Conservation (phyloP, 2,888 invertebrate species). For the Melinopterus prodromus region DNA sequence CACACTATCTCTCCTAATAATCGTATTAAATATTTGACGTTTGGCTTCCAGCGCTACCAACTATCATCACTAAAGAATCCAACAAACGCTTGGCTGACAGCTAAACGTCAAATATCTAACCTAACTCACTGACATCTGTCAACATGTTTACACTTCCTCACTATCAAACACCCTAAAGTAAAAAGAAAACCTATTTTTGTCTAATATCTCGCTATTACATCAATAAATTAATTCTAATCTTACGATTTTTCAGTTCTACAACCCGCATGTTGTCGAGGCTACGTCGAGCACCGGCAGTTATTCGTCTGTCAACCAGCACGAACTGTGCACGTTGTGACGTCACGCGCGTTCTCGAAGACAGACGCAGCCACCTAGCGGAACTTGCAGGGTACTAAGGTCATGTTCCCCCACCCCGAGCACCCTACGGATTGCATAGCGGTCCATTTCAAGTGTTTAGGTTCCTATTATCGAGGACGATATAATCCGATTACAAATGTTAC, state of each 20-base stretch:
- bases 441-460: slow-evolving; percentile 27
- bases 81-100: background rate
- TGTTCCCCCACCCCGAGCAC: slow-evolving; percentile 57
- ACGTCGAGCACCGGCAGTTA: slow-evolving; percentile 63
- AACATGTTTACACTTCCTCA: background rate
- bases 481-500: background rate
- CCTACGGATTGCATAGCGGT: slow-evolving; percentile 51
- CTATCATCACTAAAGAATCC: background rate
- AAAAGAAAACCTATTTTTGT: background rate
- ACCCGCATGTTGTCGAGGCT: slow-evolving; percentile 54
- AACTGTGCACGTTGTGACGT: slow-evolving; percentile 75
- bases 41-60: background rate
- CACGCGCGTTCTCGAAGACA: slow-evolving; percentile 58
- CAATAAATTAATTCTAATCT: slow-evolving; percentile 4
- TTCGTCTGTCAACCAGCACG: slow-evolving; percentile 71
- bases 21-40: background rate
- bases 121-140: background rate
- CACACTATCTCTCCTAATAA: no score
- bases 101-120: background rate
- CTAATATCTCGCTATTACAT: slow-evolving; percentile 16
- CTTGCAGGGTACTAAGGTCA: slow-evolving; percentile 50
- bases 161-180: background rate
- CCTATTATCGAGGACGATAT: background rate
- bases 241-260: slow-evolving; percentile 55
- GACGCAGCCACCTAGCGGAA: slow-evolving; percentile 33